Conservation (phyloP, 2,797 vertebrate genomes). For the Peromyscus nudipes region DNA sequence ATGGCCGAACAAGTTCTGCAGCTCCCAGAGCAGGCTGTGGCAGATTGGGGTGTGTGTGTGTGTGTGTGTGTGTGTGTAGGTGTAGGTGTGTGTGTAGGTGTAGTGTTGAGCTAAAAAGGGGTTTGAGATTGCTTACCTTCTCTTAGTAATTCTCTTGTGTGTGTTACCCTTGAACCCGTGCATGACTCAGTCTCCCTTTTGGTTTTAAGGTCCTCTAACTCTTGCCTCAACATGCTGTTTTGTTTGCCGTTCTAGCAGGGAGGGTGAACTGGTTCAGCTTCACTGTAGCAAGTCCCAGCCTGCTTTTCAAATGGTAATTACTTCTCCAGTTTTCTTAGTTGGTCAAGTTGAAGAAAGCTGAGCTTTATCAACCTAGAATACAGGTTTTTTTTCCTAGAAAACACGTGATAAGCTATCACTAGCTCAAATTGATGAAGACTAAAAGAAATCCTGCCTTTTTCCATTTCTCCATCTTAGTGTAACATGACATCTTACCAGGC, state of each 20-base stretch:
- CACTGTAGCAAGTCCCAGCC: constrained; percentile 74
- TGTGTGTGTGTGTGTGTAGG: not conserved
- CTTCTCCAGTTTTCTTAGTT: constrained; percentile 46
- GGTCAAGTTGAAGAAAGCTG: constrained; percentile 56
- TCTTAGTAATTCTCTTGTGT: constrained; percentile 54
- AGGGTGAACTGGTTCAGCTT: constrained; percentile 80
- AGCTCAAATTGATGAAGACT: not conserved
- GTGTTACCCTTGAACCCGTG: constrained; percentile 10
- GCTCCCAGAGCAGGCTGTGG: constrained; percentile 16
- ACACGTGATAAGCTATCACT: not conserved
- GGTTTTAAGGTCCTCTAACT: constrained; percentile 71
- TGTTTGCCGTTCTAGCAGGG: constrained; percentile 72
- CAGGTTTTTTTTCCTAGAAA: not conserved
- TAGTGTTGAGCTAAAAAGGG: constrained; percentile 18
- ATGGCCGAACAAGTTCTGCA: constrained; percentile 73
- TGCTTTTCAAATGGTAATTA: constrained; percentile 72
- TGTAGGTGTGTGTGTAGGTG: not conserved
- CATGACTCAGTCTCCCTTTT: constrained; percentile 78
- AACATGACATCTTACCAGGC: not conserved
- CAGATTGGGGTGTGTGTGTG: not conserved
- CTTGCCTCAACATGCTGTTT: constrained; percentile 77
- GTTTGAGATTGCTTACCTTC: constrained; percentile 33
- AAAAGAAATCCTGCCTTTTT: constrained; percentile 52
- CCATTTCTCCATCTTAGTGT: not conserved
- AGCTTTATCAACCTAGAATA: constrained; percentile 59